A percentile compares a stretch with the other conserved stretches of the same genome.
phyloP scores from a whole-genome alignment of 2,113 vertebrate species.

The Chauna torquata region DNA sequence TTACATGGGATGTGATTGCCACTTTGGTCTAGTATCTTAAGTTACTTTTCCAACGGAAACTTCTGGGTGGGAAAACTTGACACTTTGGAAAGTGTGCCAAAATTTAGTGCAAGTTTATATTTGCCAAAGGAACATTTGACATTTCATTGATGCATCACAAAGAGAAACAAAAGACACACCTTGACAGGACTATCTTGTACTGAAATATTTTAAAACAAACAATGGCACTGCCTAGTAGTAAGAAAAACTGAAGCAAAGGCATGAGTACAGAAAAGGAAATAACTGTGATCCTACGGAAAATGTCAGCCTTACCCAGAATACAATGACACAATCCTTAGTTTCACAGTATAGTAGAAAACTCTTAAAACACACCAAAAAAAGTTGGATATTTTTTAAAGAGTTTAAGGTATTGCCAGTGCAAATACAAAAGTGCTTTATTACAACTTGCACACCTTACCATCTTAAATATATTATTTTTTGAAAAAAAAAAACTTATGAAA shows the following conservation, averaged over 20 bases:
- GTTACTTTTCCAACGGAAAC: slow-evolving; percentile 13
- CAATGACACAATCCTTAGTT: background rate
- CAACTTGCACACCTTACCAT: background rate
- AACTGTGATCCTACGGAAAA: background rate
- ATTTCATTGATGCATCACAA: slow-evolving; percentile 1
- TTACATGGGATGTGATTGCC: background rate
- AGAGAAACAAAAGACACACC: slow-evolving; percentile 23
- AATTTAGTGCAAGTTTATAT: slow-evolving; percentile 11
- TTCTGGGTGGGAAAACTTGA: slow-evolving; percentile 36
- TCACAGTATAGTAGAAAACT: background rate
- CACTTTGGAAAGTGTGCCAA: background rate
- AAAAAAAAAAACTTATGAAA: background rate
- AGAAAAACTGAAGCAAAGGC: background rate
- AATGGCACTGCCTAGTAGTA: background rate
- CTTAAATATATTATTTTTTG: background rate
- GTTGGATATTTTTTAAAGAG: background rate
- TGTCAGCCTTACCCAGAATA: background rate
- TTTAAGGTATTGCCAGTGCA: background rate
- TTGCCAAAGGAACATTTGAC: slow-evolving; percentile 32
- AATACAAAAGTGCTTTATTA: background rate
- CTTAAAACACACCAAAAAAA: background rate
- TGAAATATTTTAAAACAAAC: slow-evolving; percentile 36
- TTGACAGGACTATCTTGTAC: slow-evolving; percentile 10
- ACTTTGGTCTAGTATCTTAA: background rate
- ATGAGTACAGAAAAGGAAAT: background rate